Base-by-base conservation (phyloP, 2,888 invertebrate genomes). In the Reticulitermes lucifugus region DNA sequence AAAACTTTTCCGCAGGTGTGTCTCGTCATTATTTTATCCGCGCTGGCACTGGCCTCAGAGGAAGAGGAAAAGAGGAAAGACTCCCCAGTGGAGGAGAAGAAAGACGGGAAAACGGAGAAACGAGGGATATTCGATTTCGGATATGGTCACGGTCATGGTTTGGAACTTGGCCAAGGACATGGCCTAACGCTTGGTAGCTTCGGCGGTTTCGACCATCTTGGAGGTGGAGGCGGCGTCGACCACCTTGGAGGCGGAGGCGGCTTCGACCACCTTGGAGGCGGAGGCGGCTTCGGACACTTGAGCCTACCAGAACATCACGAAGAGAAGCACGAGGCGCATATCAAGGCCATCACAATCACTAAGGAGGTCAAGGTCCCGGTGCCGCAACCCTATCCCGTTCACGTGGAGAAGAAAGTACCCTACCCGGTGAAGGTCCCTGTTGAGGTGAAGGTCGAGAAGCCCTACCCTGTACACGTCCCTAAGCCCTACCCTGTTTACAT, bases 331-430 rank as follows among this genome's bases (percentile, higher is more conserved):
- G 77, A 65, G 65, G 55, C 25, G 6, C 70, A 77, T 46, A 71
- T 84, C 81, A 86, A 86, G 82, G 75, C 83, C 84, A 83, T 86
- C 82, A 84, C 85, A 25, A 73, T 86, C 77, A 83, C 83, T 65
- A 86, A 86, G 84, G 83, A 86, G 41, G 81, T 86, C 55, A 79
- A 84, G 71, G 83, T 86, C 55, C 87, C 86, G 55, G 82, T 91
- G 10, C 91, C 91, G 0, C 89, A 89, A 6, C 90, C 90, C 0
- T 90, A 90, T 80, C 90, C 90, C n/a, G 90, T 90, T 0, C 65
- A 55, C 10, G 85, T 83, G 21, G 90, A 90, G 83, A 90, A 90
- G 88, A 89, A 90, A 85, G 83, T 90, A 22, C 90, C 88, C 41
- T 89, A 89, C 84, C 87, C 88, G 0, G 89, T 79, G 22, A 51